phyloP scores from a whole-genome alignment of 1,140 invertebrate genomes.

The Hypothenemus hampei region DNA sequence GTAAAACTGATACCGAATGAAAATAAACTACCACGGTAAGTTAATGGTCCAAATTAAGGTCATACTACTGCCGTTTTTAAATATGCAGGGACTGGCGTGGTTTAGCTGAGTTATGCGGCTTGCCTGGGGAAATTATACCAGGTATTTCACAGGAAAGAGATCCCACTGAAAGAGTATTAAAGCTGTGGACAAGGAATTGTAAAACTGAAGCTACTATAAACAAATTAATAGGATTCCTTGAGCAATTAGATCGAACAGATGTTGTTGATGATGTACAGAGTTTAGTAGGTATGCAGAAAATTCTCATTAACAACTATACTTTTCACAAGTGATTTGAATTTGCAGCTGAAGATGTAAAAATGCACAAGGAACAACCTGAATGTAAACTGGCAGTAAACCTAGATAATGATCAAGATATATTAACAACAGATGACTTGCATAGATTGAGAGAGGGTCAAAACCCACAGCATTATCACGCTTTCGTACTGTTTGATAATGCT shows the following conservation, averaged over 20 bases:
- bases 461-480: slow-evolving; percentile 62
- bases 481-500: slow-evolving; percentile 65
- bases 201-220: slow-evolving; percentile 47
- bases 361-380: slow-evolving; percentile 32
- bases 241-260: slow-evolving; percentile 62
- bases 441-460: slow-evolving; percentile 48
- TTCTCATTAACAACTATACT: neutral
- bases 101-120: slow-evolving; percentile 52
- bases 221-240: slow-evolving; percentile 50
- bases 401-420: slow-evolving; percentile 33
- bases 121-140: slow-evolving; percentile 48
- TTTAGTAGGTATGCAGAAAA: slow-evolving; percentile 53
- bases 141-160: slow-evolving; percentile 48
- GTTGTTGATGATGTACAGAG: slow-evolving; percentile 55
- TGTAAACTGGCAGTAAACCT: slow-evolving; percentile 16
- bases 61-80: neutral
- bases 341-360: slow-evolving; percentile 36
- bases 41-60: neutral
- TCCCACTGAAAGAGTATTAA: slow-evolving; percentile 52
- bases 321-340: too few relatives aligned
- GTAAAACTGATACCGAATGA: neutral
- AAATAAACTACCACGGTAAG: neutral
- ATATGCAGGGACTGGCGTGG: slow-evolving; percentile 61
- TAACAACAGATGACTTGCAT: slow-evolving; percentile 50
- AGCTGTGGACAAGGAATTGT: slow-evolving; percentile 47